Evolutionary conservation across 2,113 vertebrate species (phyloP).

Genomic region (Neolamprologus caudopunctatus): DNA sequence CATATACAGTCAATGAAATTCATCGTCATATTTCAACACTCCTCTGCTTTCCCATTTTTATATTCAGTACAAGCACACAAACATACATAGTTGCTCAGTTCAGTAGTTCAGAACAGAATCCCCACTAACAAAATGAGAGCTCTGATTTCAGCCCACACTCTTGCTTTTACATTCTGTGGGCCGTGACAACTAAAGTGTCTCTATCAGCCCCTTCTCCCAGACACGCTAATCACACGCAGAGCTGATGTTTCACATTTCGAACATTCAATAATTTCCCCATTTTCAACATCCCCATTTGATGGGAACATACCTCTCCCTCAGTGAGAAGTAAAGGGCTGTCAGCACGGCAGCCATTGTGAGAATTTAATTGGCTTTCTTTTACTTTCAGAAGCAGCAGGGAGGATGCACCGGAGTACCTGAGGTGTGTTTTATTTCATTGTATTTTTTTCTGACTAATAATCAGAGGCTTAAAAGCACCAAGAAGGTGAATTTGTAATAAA

Average conservation of each 20-base stretch:
- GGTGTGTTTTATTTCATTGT: neutral
- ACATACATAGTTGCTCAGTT: neutral
- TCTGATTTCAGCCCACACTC: conserved; percentile 9
- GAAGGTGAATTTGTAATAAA: conserved; percentile 45
- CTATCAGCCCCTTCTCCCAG: conserved; percentile 34
- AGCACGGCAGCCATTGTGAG: conserved; percentile 43
- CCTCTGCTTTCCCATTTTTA: neutral
- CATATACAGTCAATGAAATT: neutral
- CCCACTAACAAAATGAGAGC: conserved; percentile 5
- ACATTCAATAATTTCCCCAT: conserved; percentile 22
- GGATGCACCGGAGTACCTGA: neutral
- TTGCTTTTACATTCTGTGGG: conserved; percentile 22
- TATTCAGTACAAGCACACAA: neutral
- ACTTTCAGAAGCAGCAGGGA: conserved; percentile 25
- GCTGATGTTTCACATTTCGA: conserved; percentile 44
- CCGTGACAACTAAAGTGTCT: conserved; percentile 57
- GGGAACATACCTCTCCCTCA: conserved; percentile 18
- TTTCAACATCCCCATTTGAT: conserved; percentile 12
- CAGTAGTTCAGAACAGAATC: neutral
- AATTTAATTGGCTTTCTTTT: conserved; percentile 60
- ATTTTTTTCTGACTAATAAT: neutral
- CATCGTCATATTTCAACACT: neutral
- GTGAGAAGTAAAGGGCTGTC: conserved; percentile 14
- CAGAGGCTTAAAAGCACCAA: neutral
- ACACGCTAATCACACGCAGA: conserved; percentile 41